Evolutionary conservation across 2,797 vertebrate genomes (phyloP).

Genomic region (Cygnus olor): DNA sequence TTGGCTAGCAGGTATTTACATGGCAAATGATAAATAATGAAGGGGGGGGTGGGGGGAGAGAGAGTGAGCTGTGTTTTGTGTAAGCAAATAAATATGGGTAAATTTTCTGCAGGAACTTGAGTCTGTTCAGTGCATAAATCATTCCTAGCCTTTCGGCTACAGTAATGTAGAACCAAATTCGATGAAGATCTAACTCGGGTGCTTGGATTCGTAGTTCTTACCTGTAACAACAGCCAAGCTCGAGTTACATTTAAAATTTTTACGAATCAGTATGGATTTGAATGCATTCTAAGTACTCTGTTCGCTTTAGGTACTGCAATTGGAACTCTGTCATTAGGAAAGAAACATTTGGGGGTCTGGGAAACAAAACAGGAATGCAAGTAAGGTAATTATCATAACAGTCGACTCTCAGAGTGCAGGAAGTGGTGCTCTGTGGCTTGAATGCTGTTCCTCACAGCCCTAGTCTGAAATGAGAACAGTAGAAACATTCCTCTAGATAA

Average conservation of each 20-base stretch:
- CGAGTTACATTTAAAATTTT: slow-evolving; percentile 42
- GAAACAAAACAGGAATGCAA: slow-evolving; percentile 61
- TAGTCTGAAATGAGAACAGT: slow-evolving; percentile 30
- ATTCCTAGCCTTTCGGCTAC: slow-evolving; percentile 38
- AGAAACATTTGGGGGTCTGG: slow-evolving; percentile 65
- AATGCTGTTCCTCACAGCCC: slow-evolving; percentile 44
- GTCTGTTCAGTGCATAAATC: slow-evolving; percentile 23
- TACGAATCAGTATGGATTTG: slow-evolving; percentile 55
- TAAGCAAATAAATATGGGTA: slow-evolving; percentile 35
- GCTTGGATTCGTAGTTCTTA: slow-evolving; percentile 16
- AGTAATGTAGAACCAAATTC: slow-evolving; percentile 29
- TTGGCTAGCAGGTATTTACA: background rate
- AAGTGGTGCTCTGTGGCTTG: slow-evolving; percentile 57
- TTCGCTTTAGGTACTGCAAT: slow-evolving; percentile 14
- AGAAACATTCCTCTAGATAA: slow-evolving; percentile 36
- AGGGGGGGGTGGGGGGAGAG: background rate
- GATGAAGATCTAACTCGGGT: background rate
- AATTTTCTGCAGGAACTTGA: slow-evolving; percentile 35
- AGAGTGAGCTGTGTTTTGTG: background rate
- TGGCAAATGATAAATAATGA: slow-evolving; percentile 19
- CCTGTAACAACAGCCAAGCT: slow-evolving; percentile 9
- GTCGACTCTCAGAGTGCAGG: slow-evolving; percentile 61
- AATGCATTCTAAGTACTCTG: slow-evolving; percentile 10
- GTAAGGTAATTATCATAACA: slow-evolving; percentile 73
- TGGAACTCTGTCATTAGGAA: slow-evolving; percentile 69